Evolutionary conservation across 2,113 vertebrate species (phyloP), one percentile per base, ranked within the genome.

Genomic region (Hymenochirus boettgeri): DNA sequence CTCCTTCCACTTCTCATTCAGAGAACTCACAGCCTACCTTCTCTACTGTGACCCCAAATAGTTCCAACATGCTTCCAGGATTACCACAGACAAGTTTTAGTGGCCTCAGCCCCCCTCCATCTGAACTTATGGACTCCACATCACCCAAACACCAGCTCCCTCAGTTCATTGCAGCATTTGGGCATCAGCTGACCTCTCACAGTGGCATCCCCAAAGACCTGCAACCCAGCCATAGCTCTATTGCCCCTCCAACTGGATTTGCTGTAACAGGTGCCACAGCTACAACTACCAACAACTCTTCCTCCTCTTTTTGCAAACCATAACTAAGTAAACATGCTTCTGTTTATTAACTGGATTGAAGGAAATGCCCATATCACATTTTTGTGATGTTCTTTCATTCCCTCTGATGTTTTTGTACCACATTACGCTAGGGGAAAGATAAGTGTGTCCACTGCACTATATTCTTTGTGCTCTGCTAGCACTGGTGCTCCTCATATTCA

Each of bases 161-260:
- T 70, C 96, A 99, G 85, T 99, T 99, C 90, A 99, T 95, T 48
- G 92, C 96, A 22, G 96, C 92, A 87, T 99, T 99, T 0, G 96
- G 96, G 82, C 94, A 96, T 82, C 96, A 98, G 83, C 83, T 99
- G 90, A 91, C 91, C 80, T 90, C 94, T 71, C 96, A 97, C 84
- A 98, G 96, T 76, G 96, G 96, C 85, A 98, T 99, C 82, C 96
- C 96, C 55, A 99, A 99, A 89, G 96, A 99, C 80, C 88, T 97
- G 80, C 96, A 99, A 86, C 95, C 96, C 82, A 98, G 92, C 90
- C 96, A 98, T 91, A 99, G 96, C 81, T 98, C 96, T 54, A 97
- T 91, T 70, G 96, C 95, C 35, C 95, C 96, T 74, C 96, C 96
- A 21, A 92, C 94, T 67, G 94, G 95, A 83, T 97, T 95, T 75